phyloP scores from a whole-genome alignment of 1,140 invertebrate genomes.

The Drosophila malerkotliana region DNA sequence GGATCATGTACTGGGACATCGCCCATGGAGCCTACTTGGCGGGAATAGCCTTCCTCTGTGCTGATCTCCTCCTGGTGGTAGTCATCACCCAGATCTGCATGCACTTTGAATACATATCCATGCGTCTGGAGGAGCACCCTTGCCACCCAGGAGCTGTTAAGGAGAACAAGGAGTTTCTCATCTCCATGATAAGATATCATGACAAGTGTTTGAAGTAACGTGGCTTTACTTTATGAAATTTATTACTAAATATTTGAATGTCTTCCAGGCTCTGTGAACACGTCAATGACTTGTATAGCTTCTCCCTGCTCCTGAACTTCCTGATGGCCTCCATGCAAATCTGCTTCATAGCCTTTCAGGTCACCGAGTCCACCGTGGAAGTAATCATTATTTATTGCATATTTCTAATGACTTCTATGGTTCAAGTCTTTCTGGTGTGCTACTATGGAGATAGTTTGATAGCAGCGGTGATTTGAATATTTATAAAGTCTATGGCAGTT shows the following conservation, averaged over 20 bases:
- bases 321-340: constrained; percentile 76
- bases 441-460: constrained; percentile 74
- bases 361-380: constrained; percentile 68
- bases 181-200: constrained; percentile 62
- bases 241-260: neutral
- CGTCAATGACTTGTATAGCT: constrained; percentile 65
- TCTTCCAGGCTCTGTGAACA: constrained; percentile 63
- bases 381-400: constrained; percentile 76
- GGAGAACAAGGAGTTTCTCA: constrained; percentile 57
- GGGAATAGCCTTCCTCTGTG: constrained; percentile 75
- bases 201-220: constrained; percentile 70
- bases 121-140: constrained; percentile 51
- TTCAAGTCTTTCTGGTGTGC: constrained; percentile 76
- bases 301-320: constrained; percentile 73
- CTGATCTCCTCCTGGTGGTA: constrained; percentile 69
- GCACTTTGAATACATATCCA: constrained; percentile 72
- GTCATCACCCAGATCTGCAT: constrained; percentile 78
- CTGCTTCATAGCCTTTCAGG: constrained; percentile 80
- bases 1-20: constrained; percentile 70
- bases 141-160: constrained; percentile 23
- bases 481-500: neutral
- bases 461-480: constrained; percentile 44
- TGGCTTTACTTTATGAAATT: neutral
- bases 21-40: constrained; percentile 75
- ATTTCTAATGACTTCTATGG: constrained; percentile 74